Percentiles rank a stretch among this genome's conserved stretches.
Evolutionary conservation across 2,113 vertebrate genomes (phyloP).

Genomic region (Sapayoa aenigma): DNA sequence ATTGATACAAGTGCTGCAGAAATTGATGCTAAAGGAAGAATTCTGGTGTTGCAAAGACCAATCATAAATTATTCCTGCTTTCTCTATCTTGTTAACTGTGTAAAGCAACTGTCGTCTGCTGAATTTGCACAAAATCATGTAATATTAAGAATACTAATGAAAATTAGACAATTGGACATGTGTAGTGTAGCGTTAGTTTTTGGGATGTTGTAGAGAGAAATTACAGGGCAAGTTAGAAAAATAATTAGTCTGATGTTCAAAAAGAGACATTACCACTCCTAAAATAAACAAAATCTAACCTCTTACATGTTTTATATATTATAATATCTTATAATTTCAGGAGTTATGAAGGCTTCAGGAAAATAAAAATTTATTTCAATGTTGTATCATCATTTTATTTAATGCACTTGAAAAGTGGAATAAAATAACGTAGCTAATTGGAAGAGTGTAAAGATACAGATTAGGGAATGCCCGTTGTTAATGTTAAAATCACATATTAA

Average conservation of each 20-base stretch:
- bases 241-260: not conserved
- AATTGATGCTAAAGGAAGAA: not conserved
- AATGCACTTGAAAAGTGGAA: not conserved
- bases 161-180: not conserved
- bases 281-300: not conserved
- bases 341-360: not conserved
- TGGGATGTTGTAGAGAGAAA: not conserved
- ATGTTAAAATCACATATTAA: not conserved
- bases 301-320: too few species aligned
- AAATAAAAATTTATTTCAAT: not conserved
- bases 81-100: rapidly evolving
- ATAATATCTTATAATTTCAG: not conserved
- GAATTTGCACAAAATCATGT: not conserved
- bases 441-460: not conserved
- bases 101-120: not conserved
- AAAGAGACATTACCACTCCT: not conserved
- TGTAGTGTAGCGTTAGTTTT: not conserved
- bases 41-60: not conserved
- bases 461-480: not conserved
- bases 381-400: not conserved
- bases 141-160: not conserved
- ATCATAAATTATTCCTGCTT: not conserved
- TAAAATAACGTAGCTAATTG: not conserved
- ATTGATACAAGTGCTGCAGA: not conserved
- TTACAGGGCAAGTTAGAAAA: not conserved